These are phyloP conservation scores for Trachemys scripta DNA, from an alignment of 2,113 vertebrate genomes.

Conservation along the genomic window DNA sequence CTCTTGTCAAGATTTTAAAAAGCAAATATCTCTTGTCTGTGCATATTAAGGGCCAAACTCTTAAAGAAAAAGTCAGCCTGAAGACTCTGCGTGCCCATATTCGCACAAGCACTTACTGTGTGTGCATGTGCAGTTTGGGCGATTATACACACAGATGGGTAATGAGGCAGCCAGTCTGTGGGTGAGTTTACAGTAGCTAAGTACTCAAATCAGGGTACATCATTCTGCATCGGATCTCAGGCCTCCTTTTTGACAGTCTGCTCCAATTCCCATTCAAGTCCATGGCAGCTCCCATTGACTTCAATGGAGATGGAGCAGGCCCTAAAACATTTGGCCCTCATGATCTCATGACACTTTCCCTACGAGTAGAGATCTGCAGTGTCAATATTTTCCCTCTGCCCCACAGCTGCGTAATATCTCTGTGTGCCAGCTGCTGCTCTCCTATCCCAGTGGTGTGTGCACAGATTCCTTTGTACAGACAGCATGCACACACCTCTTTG, in stretches of 20 bases:
- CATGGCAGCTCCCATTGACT: background rate
- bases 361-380: background rate
- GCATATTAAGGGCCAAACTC: background rate
- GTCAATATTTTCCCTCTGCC: background rate
- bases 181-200: background rate
- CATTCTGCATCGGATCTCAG: background rate
- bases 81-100: background rate
- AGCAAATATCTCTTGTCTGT: background rate
- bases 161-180: background rate
- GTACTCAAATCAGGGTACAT: background rate
- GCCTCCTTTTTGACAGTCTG: background rate
- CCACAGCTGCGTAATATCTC: background rate
- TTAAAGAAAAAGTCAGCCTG: background rate
- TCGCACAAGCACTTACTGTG: background rate
- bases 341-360: background rate
- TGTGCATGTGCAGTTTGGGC: background rate
- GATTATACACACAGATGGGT: background rate
- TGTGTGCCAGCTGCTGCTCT: accelerated
- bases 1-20: background rate
- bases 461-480: accelerated
- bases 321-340: background rate
- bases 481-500: background rate
- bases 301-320: background rate
- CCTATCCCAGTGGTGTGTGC: accelerated
- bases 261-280: background rate